A percentile compares a stretch with the other conserved stretches of the same genome.
Evolutionary conservation across 2,113 vertebrate genomes (phyloP).

Genomic region (Cranoglanis bouderius): DNA sequence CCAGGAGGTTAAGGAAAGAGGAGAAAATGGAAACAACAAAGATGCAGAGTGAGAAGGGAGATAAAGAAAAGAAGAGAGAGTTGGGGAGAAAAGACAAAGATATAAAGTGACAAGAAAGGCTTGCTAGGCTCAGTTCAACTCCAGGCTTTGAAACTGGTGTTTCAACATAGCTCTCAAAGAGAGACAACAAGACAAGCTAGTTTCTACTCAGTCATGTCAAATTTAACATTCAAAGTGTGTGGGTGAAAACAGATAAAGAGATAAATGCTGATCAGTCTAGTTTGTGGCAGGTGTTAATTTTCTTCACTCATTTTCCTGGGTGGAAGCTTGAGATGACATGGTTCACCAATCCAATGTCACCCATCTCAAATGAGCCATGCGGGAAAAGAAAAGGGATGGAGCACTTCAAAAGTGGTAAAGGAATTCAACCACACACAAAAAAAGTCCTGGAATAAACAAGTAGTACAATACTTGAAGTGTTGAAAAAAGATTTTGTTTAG

Average conservation of each 20-base stretch:
- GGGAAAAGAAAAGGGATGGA: neutral
- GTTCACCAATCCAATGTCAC: conserved; percentile 36
- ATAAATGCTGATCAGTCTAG: conserved; percentile 30
- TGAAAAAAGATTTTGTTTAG: conserved; percentile 4
- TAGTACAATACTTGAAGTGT: neutral
- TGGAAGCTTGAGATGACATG: conserved; percentile 18
- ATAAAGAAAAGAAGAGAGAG: neutral
- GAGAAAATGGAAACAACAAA: neutral
- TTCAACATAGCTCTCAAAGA: conserved; percentile 29
- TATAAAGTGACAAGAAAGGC: conserved; percentile 10
- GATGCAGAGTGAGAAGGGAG: conserved; percentile 8
- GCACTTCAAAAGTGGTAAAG: neutral
- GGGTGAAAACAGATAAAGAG: conserved; percentile 20
- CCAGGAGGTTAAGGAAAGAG: neutral
- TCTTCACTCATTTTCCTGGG: conserved; percentile 39
- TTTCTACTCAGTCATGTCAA: conserved; percentile 3
- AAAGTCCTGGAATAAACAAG: neutral
- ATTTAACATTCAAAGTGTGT: conserved; percentile 42
- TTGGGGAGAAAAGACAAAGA: neutral
- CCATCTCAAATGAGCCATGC: conserved; percentile 28
- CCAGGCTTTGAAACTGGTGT: conserved; percentile 24
- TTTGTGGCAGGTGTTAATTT: conserved; percentile 42
- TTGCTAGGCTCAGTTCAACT: conserved; percentile 1
- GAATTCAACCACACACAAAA: neutral
- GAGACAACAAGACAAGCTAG: conserved; percentile 44